Conservation (phyloP, 1,140 invertebrate genomes). For the Macrosteles quadrilineatus region DNA sequence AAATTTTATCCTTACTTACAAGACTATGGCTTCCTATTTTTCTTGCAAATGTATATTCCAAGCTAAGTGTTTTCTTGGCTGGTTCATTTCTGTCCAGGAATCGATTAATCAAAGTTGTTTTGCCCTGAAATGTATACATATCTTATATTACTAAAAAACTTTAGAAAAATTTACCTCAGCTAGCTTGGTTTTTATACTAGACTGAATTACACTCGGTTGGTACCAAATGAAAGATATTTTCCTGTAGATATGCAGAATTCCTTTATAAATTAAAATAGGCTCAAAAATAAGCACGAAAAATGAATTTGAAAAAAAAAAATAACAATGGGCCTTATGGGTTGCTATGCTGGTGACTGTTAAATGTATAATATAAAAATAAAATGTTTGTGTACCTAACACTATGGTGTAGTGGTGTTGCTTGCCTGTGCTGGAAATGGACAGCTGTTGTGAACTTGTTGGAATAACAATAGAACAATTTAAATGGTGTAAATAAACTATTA, state of each 20-base stretch:
- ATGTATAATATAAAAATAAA: too few species aligned
- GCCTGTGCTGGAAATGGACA: too few species aligned
- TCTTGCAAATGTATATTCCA: slow-evolving; percentile 85
- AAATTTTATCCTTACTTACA: too few species aligned
- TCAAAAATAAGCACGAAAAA: not conserved
- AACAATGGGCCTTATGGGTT: too few species aligned
- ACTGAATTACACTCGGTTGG: not conserved
- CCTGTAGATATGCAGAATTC: not conserved
- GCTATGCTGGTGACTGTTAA: not conserved
- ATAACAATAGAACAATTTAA: too few species aligned
- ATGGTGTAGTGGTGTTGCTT: too few species aligned
- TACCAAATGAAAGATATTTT: not conserved
- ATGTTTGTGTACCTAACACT: too few species aligned
- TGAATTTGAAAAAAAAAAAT: not conserved
- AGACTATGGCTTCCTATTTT: slow-evolving; percentile 73
- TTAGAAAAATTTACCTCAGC: not conserved
- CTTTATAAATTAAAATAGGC: too few species aligned
- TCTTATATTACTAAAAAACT: not conserved
- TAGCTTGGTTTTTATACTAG: not conserved
- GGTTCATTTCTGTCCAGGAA: slow-evolving; percentile 81
- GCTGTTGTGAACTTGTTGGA: too few species aligned
- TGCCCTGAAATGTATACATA: slow-evolving; percentile 63
- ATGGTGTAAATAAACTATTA: too few species aligned
- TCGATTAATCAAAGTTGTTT: slow-evolving; percentile 75
- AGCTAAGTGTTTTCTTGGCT: slow-evolving; percentile 74